Base-by-base conservation (phyloP, 2,888 invertebrate genomes). In the Cephus spinipes region DNA sequence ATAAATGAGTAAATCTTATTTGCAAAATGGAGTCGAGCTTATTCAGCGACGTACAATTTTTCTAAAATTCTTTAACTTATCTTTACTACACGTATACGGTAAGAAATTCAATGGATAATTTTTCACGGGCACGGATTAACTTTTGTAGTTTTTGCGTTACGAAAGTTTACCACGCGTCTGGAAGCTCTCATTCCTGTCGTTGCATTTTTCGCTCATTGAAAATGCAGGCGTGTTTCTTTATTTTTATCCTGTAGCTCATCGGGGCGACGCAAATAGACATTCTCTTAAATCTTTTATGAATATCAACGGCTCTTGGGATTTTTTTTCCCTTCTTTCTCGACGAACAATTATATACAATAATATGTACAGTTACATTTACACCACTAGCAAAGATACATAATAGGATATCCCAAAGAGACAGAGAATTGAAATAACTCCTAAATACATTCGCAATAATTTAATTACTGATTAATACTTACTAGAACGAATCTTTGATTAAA, bases 401-500 rank as follows among this genome's bases (percentile, higher is more conserved):
- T 85, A 73, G 81, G 79, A 83, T 83, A 83, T 85, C 77, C 82
- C 73, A 68, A 71, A 81, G 80, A 80, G 80, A 80, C 69, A 78
- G 76, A 84, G 35, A 35, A 82, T 83, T 87, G 84, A 87, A 86
- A 85, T 84, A 85, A 82, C 77, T 75, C 77, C 82, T 79, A 79
- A 76, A 80, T 81, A 79, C 76, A 77, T 79, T 81, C 80, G 83
- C 81, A 89, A 89, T 90, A 90, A 90, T 89, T 90, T 90, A 90
- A 82, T 87, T 85, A 81, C 83, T 84, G 85, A 84, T 87, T 87
- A 86, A 86, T 83, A 85, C 81, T 87, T 85, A 80, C 83, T 85
- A 87, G 73, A 84, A 88, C 84, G 85, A 89, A 88, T 89, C 89
- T 90, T 88, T 89, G 89, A 89, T 89, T 85, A 87, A 87, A 83